A percentile compares a stretch with the other conserved stretches of the same genome.
Conservation (phyloP, 1,140 invertebrate species). For the Diabrotica undecimpunctata region DNA sequence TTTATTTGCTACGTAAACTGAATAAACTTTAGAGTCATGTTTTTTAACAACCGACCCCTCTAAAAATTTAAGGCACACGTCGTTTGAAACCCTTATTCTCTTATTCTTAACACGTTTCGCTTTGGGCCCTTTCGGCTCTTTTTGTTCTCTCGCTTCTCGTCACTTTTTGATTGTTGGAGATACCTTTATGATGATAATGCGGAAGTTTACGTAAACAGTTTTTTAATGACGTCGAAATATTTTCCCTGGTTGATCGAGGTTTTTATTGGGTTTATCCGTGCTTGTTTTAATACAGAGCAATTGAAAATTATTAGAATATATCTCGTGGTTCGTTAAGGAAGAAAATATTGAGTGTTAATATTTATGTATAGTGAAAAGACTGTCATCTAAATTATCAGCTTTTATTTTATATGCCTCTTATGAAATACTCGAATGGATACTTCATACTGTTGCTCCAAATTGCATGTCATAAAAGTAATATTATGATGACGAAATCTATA, state of each 20-base stretch:
- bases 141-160: neutral
- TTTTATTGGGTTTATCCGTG: no score
- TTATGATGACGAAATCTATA: no score
- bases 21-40: neutral
- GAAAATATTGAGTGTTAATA: no score
- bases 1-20: neutral
- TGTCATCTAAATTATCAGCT: no score
- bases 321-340: no score
- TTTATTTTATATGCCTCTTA: no score
- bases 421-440: no score
- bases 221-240: neutral
- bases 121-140: neutral
- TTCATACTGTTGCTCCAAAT: no score
- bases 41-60: neutral
- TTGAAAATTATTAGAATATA: no score
- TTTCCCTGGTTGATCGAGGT: neutral
- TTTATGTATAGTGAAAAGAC: no score
- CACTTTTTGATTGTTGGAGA: neutral
- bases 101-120: neutral
- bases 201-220: slow-evolving; percentile 2
- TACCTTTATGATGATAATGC: slow-evolving; percentile 1
- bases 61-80: neutral
- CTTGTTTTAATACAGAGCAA: no score
- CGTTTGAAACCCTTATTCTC: neutral
- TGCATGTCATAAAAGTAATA: no score